Evolutionary conservation across 2,797 vertebrate species (phyloP).

Genomic region (Philypnodon macrostomus): DNA sequence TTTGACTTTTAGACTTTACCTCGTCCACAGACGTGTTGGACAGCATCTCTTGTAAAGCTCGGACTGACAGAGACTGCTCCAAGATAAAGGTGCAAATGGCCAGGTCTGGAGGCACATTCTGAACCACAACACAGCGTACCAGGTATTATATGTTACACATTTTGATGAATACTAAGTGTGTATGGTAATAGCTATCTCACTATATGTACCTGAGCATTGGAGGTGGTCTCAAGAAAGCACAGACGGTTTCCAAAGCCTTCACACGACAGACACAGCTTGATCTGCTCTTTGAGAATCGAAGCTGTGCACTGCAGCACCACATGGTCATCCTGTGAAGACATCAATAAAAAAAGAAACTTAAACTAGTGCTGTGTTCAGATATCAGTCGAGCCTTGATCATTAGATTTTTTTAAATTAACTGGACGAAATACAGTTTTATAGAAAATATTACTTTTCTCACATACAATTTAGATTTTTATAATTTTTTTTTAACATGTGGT

Average conservation of each 20-base stretch:
- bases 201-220: constrained; percentile 85
- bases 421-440: no score
- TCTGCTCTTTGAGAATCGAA: constrained; percentile 88
- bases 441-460: no score
- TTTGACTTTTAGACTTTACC: constrained; percentile 32
- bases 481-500: no score
- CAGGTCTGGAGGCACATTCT: constrained; percentile 91
- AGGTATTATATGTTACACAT: no score
- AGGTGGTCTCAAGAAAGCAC: constrained; percentile 89
- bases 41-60: constrained; percentile 92
- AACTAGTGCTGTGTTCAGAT: no score
- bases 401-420: neutral
- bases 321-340: constrained; percentile 82
- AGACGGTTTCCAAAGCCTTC: constrained; percentile 92
- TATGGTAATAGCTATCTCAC: neutral
- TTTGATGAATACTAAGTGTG: no score
- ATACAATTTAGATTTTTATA: no score
- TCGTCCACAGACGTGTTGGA: constrained; percentile 85
- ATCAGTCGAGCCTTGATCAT: no score
- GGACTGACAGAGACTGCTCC: constrained; percentile 91
- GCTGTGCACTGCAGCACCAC: constrained; percentile 90
- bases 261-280: constrained; percentile 89
- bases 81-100: constrained; percentile 89
- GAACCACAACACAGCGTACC: constrained; percentile 11
- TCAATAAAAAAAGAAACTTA: neutral